Evolutionary conservation across 1,140 invertebrate species (phyloP).

Genomic region (Chrysomallon squamiferum): DNA sequence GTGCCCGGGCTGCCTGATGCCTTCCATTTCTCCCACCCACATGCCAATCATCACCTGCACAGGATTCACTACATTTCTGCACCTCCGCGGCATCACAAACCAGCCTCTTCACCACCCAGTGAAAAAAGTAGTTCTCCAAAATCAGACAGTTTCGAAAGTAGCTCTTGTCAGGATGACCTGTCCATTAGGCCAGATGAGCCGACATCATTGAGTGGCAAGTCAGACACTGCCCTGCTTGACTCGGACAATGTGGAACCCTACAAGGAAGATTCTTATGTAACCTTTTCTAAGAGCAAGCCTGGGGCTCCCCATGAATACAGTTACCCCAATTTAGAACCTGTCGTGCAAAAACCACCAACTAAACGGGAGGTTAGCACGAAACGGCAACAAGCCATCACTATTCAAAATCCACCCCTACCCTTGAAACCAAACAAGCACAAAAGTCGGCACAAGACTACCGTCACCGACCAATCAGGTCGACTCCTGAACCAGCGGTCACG

Average conservation of each 20-base stretch:
- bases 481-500: constrained; percentile 40
- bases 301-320: constrained; percentile 52
- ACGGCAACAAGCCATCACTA: constrained; percentile 21
- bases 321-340: constrained; percentile 56
- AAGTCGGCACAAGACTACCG: constrained; percentile 4
- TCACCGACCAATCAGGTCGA: constrained; percentile 10
- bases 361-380: constrained; percentile 45
- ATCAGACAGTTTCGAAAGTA: constrained; percentile 51
- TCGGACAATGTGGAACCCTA: constrained; percentile 34
- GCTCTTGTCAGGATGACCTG: constrained; percentile 47
- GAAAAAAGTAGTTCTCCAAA: constrained; percentile 48
- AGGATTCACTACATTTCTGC: constrained; percentile 65
- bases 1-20: constrained; percentile 49
- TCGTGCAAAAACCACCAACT: constrained; percentile 42
- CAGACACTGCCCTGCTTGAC: constrained; percentile 46
- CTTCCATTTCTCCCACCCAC: constrained; percentile 39
- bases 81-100: constrained; percentile 32
- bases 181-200: constrained; percentile 57
- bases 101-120: constrained; percentile 38
- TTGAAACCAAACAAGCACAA: constrained; percentile 40
- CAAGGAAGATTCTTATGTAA: constrained; percentile 78
- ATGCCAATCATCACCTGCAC: constrained; percentile 63
- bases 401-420: constrained; percentile 42
- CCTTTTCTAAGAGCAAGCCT: constrained; percentile 70
- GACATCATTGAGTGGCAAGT: constrained; percentile 44